Percentiles rank a stretch among this genome's conserved stretches.
phyloP scores from a whole-genome alignment of 2,113 vertebrate genomes.

The Amphilophus citrinellus region DNA sequence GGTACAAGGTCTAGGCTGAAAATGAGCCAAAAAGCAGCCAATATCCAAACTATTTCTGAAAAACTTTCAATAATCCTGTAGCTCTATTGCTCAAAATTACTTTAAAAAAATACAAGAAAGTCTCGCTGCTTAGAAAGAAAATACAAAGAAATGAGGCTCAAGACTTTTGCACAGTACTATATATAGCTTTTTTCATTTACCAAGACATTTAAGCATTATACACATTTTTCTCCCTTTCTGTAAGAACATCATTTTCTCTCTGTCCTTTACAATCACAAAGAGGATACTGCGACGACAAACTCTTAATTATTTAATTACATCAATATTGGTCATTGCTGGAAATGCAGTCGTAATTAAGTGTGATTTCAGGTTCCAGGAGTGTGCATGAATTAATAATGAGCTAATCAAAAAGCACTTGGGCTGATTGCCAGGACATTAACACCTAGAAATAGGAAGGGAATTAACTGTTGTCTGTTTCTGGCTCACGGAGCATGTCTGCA shows the following conservation, averaged over 20 bases:
- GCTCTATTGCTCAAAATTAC: too few species aligned
- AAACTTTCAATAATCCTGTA: background rate
- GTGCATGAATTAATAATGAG: slow-evolving; percentile 82
- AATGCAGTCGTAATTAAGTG: slow-evolving; percentile 78
- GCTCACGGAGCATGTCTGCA: slow-evolving; percentile 49
- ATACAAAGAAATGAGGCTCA: background rate
- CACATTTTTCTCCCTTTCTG: background rate
- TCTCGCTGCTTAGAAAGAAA: background rate
- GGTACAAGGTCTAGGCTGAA: background rate
- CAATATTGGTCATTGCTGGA: slow-evolving; percentile 78
- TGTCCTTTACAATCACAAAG: slow-evolving; percentile 32
- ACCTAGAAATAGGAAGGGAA: slow-evolving; percentile 51
- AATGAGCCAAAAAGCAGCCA: background rate
- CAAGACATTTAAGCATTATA: background rate
- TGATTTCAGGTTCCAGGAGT: slow-evolving; percentile 75
- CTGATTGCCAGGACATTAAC: slow-evolving; percentile 73
- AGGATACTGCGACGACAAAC: slow-evolving; percentile 52
- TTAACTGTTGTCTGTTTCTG: slow-evolving; percentile 55
- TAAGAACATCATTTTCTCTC: slow-evolving; percentile 35
- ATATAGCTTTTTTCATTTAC: background rate
- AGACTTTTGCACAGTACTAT: background rate
- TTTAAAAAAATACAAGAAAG: background rate
- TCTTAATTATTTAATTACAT: slow-evolving; percentile 80
- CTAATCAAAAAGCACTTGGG: slow-evolving; percentile 81
- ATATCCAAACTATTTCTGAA: background rate